Conservation (phyloP, 2,113 vertebrate species). For the Etia nguti region DNA sequence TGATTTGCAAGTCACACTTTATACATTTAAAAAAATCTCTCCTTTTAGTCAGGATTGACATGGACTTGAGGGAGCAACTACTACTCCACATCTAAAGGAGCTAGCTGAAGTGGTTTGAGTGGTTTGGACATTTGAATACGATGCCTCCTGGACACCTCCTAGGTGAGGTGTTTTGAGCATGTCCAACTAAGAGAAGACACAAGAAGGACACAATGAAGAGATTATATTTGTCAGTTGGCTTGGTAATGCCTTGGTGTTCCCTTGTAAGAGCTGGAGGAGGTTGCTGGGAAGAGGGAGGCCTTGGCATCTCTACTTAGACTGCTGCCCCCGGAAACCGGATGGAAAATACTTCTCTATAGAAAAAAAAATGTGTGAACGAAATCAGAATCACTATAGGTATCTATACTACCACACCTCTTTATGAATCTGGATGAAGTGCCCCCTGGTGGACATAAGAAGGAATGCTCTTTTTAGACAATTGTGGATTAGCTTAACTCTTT, state of each 20-base stretch:
- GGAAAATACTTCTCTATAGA: neutral
- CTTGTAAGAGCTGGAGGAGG: neutral
- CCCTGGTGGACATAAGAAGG: neutral
- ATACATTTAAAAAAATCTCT: neutral
- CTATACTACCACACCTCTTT: neutral
- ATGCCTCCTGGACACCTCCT: neutral
- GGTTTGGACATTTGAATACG: neutral
- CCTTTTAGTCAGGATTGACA: neutral
- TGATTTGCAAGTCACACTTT: neutral
- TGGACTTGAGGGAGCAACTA: neutral
- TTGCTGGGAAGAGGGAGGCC: neutral
- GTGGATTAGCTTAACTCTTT: neutral
- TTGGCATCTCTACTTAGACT: neutral
- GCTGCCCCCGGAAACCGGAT: neutral
- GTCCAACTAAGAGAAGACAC: neutral
- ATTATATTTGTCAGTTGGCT: neutral
- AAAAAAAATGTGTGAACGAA: rapidly evolving
- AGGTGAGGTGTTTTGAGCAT: neutral
- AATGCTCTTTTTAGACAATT: neutral
- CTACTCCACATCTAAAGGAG: neutral
- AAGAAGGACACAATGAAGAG: neutral
- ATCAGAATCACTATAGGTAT: neutral
- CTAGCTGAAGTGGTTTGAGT: neutral
- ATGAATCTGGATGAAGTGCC: neutral
- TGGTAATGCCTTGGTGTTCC: neutral